phyloP scores from a whole-genome alignment of 2,888 invertebrate genomes.

The Metacarcinus magister region DNA sequence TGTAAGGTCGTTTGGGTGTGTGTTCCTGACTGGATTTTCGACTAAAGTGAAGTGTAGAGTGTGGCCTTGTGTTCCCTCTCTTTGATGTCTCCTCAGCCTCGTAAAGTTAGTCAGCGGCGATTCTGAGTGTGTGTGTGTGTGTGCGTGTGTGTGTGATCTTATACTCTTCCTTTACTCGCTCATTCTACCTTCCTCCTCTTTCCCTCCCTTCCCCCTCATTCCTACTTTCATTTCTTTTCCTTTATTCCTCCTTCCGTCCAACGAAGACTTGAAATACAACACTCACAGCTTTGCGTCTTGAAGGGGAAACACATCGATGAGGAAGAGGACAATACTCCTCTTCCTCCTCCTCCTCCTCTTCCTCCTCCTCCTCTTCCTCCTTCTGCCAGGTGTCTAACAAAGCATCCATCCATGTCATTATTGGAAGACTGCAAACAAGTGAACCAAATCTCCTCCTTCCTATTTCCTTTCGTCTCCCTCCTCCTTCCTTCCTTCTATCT shows the following conservation, averaged over 20 bases:
- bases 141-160: neutral
- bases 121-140: neutral
- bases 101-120: neutral
- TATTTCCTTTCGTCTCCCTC: no score
- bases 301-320: neutral
- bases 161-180: neutral
- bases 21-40: neutral
- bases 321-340: slow-evolving; percentile 8
- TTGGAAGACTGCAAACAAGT: neutral
- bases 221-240: neutral
- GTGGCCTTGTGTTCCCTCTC: neutral
- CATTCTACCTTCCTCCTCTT: neutral
- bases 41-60: neutral
- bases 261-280: neutral
- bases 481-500: neutral
- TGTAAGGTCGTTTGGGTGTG: neutral
- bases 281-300: neutral
- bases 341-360: neutral
- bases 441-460: neutral
- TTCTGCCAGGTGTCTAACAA: neutral
- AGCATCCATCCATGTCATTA: no score
- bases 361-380: slow-evolving; percentile 11
- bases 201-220: neutral
- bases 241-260: neutral
- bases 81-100: neutral